Base-by-base conservation (phyloP, 2,797 vertebrate species). In the Taenioides sp. region DNA sequence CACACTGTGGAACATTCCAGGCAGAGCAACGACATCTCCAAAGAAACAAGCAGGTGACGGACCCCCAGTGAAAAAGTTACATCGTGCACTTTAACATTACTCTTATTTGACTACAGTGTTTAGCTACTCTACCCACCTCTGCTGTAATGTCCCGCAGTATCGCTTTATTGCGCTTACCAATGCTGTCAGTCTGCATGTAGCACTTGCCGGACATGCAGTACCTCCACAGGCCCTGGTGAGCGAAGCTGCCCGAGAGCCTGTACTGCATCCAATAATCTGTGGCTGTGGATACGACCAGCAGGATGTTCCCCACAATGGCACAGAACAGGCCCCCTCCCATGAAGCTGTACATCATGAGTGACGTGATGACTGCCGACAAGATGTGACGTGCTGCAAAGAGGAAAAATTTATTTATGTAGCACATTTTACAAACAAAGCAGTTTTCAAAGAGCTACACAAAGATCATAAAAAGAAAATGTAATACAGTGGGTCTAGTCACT, bases 211-310 rank as follows among this genome's bases (percentile, higher is more conserved):
- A 91, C 88, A 96, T 92, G 87, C 96, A 97, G 77, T 96, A 97
- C 50, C 95, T 91, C 96, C 96, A 97, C 58, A 97, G 93, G 37
- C 96, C 96, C 89, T 97, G 96, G 86, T 96, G 95, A 34, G 95
- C 95, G 1, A 95, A 94, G 79, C 93, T 91, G 52, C 96, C 95
- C 0, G 95, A 95, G 25, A 96, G 85, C n/a, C 94, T 94, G 80
- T 96, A 96, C 84, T 97, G 96, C 96, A 97, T 96, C 96, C 96
- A 97, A 91, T 96, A 96, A 81, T 97, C 96, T 0, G 96, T 97
- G 0, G 94, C 95, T 0, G 95, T 96, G 84, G 95, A 95, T 72
- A 96, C 95, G 76, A 94, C 93, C 84, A 97, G 74, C n/a, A 97
- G 93, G 84, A 97, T 94, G 73, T 96, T 96, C 22, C 94, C 96